A percentile compares a stretch with the other conserved stretches of the same genome.
Conservation (phyloP, 1,140 invertebrate species). For the Zelostemma sp. region DNA sequence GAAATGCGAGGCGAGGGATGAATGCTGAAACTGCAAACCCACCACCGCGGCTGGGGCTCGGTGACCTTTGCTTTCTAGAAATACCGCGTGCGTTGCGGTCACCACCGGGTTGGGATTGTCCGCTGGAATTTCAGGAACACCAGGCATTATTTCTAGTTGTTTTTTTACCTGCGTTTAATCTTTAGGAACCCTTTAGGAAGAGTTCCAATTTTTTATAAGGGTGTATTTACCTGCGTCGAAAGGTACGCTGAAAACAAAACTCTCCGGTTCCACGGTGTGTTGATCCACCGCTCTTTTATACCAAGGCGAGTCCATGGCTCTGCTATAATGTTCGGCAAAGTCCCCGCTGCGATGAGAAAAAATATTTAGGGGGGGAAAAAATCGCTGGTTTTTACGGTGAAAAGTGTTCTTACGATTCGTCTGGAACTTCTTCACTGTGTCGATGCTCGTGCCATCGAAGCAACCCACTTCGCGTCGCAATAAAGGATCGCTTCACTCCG, state of each 20-base stretch:
- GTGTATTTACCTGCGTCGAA: slow-evolving; percentile 79
- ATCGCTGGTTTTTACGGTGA: background rate
- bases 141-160: too few relatives aligned
- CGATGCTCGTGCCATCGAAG: slow-evolving; percentile 86
- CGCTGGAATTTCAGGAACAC: slow-evolving; percentile 43
- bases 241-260: slow-evolving; percentile 93
- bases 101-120: slow-evolving; percentile 77
- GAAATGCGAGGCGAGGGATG: slow-evolving; percentile 84
- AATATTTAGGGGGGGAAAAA: too few relatives aligned
- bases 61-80: slow-evolving; percentile 84
- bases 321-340: slow-evolving; percentile 84
- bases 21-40: slow-evolving; percentile 87
- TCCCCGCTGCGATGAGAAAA: slow-evolving; percentile 72
- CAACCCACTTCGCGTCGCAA: slow-evolving; percentile 90
- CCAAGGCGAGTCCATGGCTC: slow-evolving; percentile 91
- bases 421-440: slow-evolving; percentile 71
- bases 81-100: slow-evolving; percentile 91
- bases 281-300: slow-evolving; percentile 94
- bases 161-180: too few relatives aligned
- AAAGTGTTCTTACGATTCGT: slow-evolving; percentile 75
- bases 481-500: slow-evolving; percentile 85
- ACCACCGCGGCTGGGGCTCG: slow-evolving; percentile 91
- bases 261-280: slow-evolving; percentile 85
- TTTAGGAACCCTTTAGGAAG: too few relatives aligned
- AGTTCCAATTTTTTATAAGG: too few relatives aligned